A percentile compares a stretch with the other conserved stretches of the same genome.
Evolutionary conservation across 2,113 vertebrate genomes (phyloP).

Genomic region (Scomber scombrus): DNA sequence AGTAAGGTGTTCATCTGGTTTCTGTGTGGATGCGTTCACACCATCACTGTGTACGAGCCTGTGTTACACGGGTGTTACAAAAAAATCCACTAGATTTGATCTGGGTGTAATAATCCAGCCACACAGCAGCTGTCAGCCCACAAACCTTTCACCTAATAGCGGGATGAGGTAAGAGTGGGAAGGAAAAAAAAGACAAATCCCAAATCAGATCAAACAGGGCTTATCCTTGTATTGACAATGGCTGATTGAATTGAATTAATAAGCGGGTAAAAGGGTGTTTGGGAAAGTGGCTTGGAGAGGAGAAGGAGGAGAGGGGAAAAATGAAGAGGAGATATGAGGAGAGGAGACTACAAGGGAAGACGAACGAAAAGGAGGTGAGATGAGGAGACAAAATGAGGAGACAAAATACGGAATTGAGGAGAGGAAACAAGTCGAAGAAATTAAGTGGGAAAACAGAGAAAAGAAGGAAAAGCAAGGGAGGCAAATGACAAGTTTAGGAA

Average conservation of each 20-base stretch:
- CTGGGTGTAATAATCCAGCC: slow-evolving; percentile 48
- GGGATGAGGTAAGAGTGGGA: slow-evolving; percentile 25
- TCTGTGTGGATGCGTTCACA: background rate
- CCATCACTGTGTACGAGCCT: background rate
- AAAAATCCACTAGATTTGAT: slow-evolving; percentile 38
- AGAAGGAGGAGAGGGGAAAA: background rate
- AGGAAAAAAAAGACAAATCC: slow-evolving; percentile 60
- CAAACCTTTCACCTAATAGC: slow-evolving; percentile 37
- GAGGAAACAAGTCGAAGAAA: background rate
- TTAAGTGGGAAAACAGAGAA: too few relatives aligned
- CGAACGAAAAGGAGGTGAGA: background rate
- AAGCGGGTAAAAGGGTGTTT: slow-evolving; percentile 37
- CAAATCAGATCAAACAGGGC: slow-evolving; percentile 60
- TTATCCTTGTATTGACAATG: slow-evolving; percentile 57
- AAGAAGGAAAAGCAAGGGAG: background rate
- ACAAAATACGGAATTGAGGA: background rate
- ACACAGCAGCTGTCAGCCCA: slow-evolving; percentile 51
- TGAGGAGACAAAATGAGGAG: background rate
- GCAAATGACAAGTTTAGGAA: background rate
- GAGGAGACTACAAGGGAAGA: background rate
- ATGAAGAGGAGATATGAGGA: background rate
- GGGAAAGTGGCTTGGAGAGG: slow-evolving; percentile 36
- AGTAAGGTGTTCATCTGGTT: background rate
- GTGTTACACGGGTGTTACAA: slow-evolving; percentile 13
- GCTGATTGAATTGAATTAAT: slow-evolving; percentile 58